Base-by-base conservation (phyloP, 2,113 vertebrate genomes). In the Prionailurus viverrinus region DNA sequence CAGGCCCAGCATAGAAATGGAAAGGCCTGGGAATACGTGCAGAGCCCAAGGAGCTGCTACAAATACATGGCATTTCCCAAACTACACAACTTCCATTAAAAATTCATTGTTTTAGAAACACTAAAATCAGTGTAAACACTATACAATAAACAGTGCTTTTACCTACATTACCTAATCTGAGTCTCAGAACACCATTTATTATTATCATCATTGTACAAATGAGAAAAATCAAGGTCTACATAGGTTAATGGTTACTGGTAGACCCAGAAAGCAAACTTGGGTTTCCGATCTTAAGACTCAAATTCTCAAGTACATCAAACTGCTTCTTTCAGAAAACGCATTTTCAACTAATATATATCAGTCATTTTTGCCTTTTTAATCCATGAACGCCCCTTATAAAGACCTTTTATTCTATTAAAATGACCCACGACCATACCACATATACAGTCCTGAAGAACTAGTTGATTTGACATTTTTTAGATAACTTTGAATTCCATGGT, bases 401-500 rank as follows among this genome's bases (percentile, higher is more conserved):
- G n/a, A 51, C 29, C 14, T 84, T 94, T 79, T 25, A 16, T 92
- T 97, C 83, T 66, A 82, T 65, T 73, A 89, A 95, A 90, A 96
- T 86, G 63, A 86, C 39, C 92, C 1, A 3, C 27, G 1, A 58
- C 33, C 11, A 73, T 14, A 78, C 2, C 41, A 61, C 27, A 68
- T 61, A 65, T 11, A 91, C 21, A 39, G 39, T 58, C 93, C 66
- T 94, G 68, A 41, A 83, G 90, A 96, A 89, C 15, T 27, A 83
- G 31, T 5, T 83, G n/a, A 80, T 63, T 48, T 76, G 41, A 89
- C 61, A 68, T 55, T 71, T 91, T 88, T 76, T 29, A 45, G 65
- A 85, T 14, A 94, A 85, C 51, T 89, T 96, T 88, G 86, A 94
- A 90, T 97, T 97, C 31, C 23, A 66, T 90, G 48, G 86, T 91